Evolutionary conservation across 1,140 invertebrate genomes (phyloP).

Genomic region (Atta cephalotes): DNA sequence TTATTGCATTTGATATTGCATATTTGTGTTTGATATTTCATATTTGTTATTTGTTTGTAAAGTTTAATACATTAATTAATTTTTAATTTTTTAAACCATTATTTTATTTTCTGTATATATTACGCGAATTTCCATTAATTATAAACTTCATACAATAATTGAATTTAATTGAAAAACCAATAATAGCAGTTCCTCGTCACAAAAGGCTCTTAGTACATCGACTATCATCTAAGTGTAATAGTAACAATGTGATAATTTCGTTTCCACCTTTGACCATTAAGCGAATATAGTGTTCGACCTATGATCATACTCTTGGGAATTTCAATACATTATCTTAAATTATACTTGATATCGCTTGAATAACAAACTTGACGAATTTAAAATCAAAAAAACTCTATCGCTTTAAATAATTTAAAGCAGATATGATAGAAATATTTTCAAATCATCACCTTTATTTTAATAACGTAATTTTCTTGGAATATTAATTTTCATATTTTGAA

Average conservation of each 20-base stretch:
- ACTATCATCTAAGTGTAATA: conserved; percentile 22
- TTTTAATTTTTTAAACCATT: conserved; percentile 5
- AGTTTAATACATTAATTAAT: not conserved
- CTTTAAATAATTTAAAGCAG: not conserved
- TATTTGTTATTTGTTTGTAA: not conserved
- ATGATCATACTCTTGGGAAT: conserved; percentile 11
- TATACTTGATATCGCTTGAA: not conserved
- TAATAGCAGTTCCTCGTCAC: conserved; percentile 30
- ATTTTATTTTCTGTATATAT: not conserved
- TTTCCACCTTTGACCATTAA: conserved; percentile 54
- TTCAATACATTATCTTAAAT: conserved; percentile 6
- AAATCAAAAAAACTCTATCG: not conserved
- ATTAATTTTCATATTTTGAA: not conserved
- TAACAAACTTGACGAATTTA: not conserved
- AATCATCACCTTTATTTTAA: not conserved
- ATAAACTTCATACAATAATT: conserved; percentile 32
- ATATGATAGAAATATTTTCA: not conserved
- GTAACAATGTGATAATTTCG: conserved; percentile 55
- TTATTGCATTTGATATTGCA: not conserved
- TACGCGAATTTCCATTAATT: conserved; percentile 6
- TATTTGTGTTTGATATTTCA: not conserved
- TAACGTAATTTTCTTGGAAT: not conserved
- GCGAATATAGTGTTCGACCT: conserved; percentile 23
- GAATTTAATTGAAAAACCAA: conserved; percentile 19
- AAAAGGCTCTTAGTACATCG: conserved; percentile 32